Base-by-base conservation (phyloP, 2,888 invertebrate genomes). In the Dicyrtomina minuta region DNA sequence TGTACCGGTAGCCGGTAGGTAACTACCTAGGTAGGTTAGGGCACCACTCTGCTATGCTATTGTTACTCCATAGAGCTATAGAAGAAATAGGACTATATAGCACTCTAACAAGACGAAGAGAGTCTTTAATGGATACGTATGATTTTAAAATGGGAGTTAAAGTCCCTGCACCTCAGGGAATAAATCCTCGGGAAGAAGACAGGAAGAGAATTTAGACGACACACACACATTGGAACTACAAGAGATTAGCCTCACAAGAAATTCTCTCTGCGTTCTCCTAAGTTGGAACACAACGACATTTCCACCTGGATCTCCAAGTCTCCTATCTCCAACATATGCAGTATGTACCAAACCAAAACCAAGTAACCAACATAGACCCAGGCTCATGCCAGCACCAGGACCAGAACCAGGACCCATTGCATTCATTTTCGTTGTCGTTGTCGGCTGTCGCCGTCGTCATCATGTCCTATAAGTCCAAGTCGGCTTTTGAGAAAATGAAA, bases 151-250 rank as follows among this genome's bases (percentile, higher is more conserved):
- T 58, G 33, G 17, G 58, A 58, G 44, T 44, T 44, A 26, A 56
- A 27, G 56, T 26, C 12, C 22, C 22, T 8, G 15, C 27, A 56
- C 56, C 56, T 49, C 49, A 39, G 39, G 62, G 59, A 58, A 67
- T 67, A 67, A 67, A 67, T 67, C 66, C 26, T 59, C 4, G 46
- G n/a, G 27, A 59, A 67, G 22, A 59, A 67, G 66, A 67, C 66
- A 67, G 66, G 59, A 67, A 59, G 59, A 33, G 59, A 59, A 58
- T 67, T 67, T 58, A 58, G 49, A 51, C 26, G 62, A 62, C 17
- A 24, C 26, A 41, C 41, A 56, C 46, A 59, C 46, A 49, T 17
- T 65, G 22, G 44, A 56, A 43, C 55, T 44, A 56, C 43, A 56
- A 44, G 46, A 56, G 56, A 66, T 66, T 56, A 66, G 55, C 43